Base-by-base conservation (phyloP, 2,888 invertebrate genomes). In the Diadegma fenestrale region DNA sequence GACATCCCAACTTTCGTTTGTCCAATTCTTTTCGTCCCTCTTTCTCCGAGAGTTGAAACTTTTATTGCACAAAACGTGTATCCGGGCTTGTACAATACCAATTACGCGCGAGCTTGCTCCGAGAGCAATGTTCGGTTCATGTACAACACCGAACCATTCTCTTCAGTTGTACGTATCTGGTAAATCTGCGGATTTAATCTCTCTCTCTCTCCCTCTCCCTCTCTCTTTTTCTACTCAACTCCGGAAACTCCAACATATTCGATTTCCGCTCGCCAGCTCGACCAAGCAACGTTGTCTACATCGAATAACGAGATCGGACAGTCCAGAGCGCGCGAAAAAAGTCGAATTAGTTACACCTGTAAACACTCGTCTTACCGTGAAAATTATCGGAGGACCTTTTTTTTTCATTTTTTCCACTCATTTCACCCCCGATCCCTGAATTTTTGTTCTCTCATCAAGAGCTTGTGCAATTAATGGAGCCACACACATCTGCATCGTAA, bases 31-130 rank as follows among this genome's bases (percentile, higher is more conserved):
- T n/a, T 37, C 63, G 64, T 64, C 37, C 43, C 43, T 72, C 48
- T 68, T 43, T 64, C 51, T n/a, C 37, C 26, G 63, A 37, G 63
- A 37, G 33, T 68, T 61, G 30, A 77, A 80, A 73, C 48, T 82
- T 85, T 85, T 73, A 80, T 68, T 77, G 72, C 68, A 63, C 14
- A 78, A 80, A 72, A 64, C 22, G 54, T 78, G 63, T 77, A 77
- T 41, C 30, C 51, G 51, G 45, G 51, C 48, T 76, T 80, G 80
- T 76, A 80, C 82, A 80, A 82, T 82, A 73, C 76, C 80, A 85
- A 85, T 82, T 77, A 85, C 79, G 37, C 79, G 37, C 66, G 85
- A 76, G 79, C 33, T 73, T 64, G 48, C 58, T 48, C 17, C 30
- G 58, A 33, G 54, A 37, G 33, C 66, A 80, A 73, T 80, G 82